These are phyloP conservation scores for Heliconius melpomene DNA, from an alignment of 1,140 invertebrate species.

Conservation along the genomic window DNA sequence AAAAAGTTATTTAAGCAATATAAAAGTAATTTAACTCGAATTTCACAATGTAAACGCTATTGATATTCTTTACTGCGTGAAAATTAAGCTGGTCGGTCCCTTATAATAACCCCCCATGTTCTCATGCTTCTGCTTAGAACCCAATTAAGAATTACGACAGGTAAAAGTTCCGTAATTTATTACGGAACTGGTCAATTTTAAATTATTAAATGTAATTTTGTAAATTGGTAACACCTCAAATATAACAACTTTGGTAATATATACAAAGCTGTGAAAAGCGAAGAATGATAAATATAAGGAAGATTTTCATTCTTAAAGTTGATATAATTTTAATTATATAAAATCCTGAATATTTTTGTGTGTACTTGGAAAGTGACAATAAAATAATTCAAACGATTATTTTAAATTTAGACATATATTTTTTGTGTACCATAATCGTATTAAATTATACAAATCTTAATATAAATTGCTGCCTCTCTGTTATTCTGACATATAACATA, in stretches of 20 bases:
- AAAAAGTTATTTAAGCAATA: neutral
- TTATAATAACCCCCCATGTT: neutral
- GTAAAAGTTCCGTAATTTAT: neutral
- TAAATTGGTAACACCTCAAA: neutral
- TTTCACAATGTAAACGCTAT: neutral
- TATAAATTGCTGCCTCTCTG: too few species aligned
- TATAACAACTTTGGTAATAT: neutral
- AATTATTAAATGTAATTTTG: neutral
- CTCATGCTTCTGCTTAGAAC: too few species aligned
- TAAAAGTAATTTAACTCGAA: neutral
- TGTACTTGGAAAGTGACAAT: too few species aligned
- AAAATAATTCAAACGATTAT: too few species aligned
- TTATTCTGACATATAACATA: too few species aligned
- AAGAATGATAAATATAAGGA: neutral
- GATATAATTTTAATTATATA: too few species aligned
- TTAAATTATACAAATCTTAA: too few species aligned
- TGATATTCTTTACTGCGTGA: neutral
- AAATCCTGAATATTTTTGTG: too few species aligned
- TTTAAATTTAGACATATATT: too few species aligned
- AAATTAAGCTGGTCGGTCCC: neutral
- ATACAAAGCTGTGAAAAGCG: neutral
- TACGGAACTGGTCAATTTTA: slow-evolving; percentile 6
- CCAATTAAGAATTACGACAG: slow-evolving; percentile 14
- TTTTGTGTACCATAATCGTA: too few species aligned
- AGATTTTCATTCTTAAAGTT: neutral